phyloP scores from a whole-genome alignment of 1,140 invertebrate species.

The Rhopalosiphum maidis region DNA sequence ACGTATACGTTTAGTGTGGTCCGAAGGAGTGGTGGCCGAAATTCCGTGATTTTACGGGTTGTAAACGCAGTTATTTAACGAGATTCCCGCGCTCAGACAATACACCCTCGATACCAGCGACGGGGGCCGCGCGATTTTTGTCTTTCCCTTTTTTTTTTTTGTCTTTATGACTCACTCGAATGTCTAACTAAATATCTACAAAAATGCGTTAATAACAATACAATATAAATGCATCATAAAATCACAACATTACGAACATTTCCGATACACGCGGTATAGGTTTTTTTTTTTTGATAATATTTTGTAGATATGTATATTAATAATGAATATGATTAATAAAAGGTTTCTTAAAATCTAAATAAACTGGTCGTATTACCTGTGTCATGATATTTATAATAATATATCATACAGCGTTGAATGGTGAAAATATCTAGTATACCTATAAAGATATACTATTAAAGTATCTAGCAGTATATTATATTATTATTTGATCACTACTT shows the following conservation, averaged over 20 bases:
- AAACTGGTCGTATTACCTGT: neutral
- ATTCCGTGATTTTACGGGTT: neutral
- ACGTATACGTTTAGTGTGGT: neutral
- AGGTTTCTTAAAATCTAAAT: neutral
- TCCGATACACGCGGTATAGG: no score
- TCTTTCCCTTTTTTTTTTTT: neutral
- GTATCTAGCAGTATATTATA: neutral
- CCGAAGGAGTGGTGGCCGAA: slow-evolving; percentile 12
- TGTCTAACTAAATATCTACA: neutral
- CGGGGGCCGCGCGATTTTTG: neutral
- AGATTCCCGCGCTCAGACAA: neutral
- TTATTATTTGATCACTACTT: neutral
- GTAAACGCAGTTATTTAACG: neutral
- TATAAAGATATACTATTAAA: neutral
- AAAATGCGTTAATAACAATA: neutral
- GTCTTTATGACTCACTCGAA: neutral
- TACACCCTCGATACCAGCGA: neutral
- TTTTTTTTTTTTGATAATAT: neutral
- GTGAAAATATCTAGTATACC: neutral
- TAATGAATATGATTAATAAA: neutral
- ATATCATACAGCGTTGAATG: neutral
- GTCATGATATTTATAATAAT: neutral
- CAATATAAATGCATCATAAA: neutral
- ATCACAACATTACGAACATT: neutral
- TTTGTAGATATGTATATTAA: no score